Percentiles rank a stretch among this genome's conserved stretches.
Evolutionary conservation across 1,140 invertebrate genomes (phyloP).

Genomic region (Drosophila orosa): DNA sequence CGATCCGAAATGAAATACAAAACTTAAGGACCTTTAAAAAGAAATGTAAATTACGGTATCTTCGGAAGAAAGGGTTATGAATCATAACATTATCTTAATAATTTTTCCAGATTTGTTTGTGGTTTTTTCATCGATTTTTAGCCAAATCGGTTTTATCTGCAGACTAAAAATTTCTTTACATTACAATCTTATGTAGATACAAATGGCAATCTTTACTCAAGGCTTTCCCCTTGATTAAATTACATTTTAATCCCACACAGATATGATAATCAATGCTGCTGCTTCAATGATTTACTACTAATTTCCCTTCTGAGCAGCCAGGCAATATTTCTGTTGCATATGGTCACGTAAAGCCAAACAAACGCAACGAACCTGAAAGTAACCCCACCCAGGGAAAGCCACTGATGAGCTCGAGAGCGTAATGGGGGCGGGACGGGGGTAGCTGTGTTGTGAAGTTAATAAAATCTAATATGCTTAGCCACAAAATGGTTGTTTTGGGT

Average conservation of each 20-base stretch:
- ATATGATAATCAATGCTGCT: slow-evolving; percentile 2
- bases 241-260: slow-evolving; percentile 6
- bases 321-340: slow-evolving; percentile 34
- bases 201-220: neutral
- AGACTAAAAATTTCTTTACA: neutral
- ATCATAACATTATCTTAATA: too few relatives aligned
- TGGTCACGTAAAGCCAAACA: slow-evolving; percentile 44
- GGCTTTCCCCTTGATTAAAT: slow-evolving; percentile 1
- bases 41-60: too few relatives aligned
- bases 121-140: neutral
- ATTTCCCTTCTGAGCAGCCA: slow-evolving; percentile 16
- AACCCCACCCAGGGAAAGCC: neutral
- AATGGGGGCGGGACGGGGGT: neutral
- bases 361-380: slow-evolving; percentile 32
- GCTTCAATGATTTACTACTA: slow-evolving; percentile 30
- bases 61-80: too few relatives aligned
- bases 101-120: neutral
- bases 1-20: too few relatives aligned
- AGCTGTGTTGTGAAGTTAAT: slow-evolving; percentile 63
- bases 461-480: slow-evolving; percentile 80
- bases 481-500: slow-evolving; percentile 77
- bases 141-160: neutral
- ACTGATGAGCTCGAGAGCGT: neutral
- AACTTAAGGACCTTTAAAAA: too few relatives aligned
- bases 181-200: neutral